These are phyloP conservation scores for Trissolcus brochymenae DNA, from an alignment of 2,888 invertebrate genomes.

Conservation along the genomic window DNA sequence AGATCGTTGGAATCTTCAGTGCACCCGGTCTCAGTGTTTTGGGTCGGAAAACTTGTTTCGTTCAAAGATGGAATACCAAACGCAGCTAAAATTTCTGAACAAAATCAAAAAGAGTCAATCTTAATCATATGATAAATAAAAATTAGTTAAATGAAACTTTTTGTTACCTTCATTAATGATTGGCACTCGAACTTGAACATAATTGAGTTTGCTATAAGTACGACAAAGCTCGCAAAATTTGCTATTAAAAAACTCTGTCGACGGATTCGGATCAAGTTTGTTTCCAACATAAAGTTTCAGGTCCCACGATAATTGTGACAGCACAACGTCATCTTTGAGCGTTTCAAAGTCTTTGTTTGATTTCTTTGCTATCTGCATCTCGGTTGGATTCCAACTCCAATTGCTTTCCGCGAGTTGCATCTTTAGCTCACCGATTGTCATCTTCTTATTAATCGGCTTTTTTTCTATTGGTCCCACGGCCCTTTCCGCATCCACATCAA, in stretches of 20 bases:
- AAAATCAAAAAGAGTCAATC: background rate
- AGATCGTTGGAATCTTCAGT: no score
- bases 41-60: no score
- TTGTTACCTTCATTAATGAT: constrained; percentile 8
- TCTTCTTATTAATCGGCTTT: background rate
- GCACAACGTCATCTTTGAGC: background rate
- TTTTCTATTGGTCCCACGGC: background rate
- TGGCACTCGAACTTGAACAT: constrained; percentile 19
- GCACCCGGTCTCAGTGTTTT: no score
- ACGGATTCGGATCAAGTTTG: constrained; percentile 24
- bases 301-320: constrained; percentile 8
- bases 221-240: constrained; percentile 16
- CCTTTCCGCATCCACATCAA: constrained; percentile 8
- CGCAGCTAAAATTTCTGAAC: no score
- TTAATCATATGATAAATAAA: background rate
- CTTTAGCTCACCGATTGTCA: background rate
- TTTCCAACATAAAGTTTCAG: constrained; percentile 17
- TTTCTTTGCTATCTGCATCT: no score
- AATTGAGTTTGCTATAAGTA: constrained; percentile 23
- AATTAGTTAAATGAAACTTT: background rate
- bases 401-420: background rate
- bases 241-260: constrained; percentile 12
- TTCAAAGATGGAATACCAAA: no score
- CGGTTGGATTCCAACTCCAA: no score
- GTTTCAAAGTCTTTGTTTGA: no score